These are phyloP conservation scores for Serrognathus titanus DNA, from an alignment of 2,888 invertebrate genomes.

Conservation along the genomic window DNA sequence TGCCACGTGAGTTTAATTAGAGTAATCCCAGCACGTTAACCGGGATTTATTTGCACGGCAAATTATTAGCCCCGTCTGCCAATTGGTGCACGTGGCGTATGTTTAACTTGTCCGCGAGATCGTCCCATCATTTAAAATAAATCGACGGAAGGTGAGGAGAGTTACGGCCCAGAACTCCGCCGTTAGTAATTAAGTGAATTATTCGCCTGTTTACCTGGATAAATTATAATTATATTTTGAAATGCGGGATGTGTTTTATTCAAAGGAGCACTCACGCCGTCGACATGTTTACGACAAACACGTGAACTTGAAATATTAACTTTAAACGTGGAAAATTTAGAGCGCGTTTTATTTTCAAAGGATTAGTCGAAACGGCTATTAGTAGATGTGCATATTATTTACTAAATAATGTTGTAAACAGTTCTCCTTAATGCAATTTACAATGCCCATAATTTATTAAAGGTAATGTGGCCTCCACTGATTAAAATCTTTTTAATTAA, in stretches of 20 bases:
- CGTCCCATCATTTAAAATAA: slow-evolving; percentile 25
- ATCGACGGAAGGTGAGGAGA: slow-evolving; percentile 27
- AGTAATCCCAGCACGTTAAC: slow-evolving; percentile 29
- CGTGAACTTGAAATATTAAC: background rate
- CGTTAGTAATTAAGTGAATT: slow-evolving; percentile 19
- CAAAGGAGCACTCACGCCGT: background rate
- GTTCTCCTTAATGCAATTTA: too few species aligned
- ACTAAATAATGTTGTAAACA: too few species aligned
- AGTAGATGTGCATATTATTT: too few species aligned
- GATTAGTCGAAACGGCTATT: too few species aligned
- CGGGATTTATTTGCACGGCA: slow-evolving; percentile 31
- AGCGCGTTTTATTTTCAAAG: background rate
- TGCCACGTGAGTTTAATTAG: slow-evolving; percentile 34
- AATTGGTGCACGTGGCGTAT: slow-evolving; percentile 25
- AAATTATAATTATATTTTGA: slow-evolving; percentile 18
- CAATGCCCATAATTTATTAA: too few species aligned
- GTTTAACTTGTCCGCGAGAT: slow-evolving; percentile 24
- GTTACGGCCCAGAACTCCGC: slow-evolving; percentile 17
- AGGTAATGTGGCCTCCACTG: too few species aligned
- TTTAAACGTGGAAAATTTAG: background rate
- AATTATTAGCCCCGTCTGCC: slow-evolving; percentile 30
- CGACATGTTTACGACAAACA: background rate
- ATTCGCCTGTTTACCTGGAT: slow-evolving; percentile 25
- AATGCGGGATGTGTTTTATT: background rate
- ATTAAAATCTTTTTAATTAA: too few species aligned